Evolutionary conservation across 2,888 invertebrate species (phyloP).

Genomic region (Hermaeophaga mercurialis): DNA sequence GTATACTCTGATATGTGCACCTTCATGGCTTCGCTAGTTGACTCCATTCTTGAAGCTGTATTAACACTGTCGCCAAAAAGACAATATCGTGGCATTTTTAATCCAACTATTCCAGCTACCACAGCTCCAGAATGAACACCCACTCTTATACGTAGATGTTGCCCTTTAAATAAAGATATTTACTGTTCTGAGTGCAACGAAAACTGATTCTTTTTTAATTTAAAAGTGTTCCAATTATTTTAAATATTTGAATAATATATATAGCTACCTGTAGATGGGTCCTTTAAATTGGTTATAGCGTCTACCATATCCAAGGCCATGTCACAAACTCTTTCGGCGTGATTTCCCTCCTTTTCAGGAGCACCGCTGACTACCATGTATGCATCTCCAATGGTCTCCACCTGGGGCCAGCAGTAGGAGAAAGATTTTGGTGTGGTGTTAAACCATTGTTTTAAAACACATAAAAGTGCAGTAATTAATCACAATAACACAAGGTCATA

Average conservation of each 20-base stretch:
- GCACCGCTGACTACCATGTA: slow-evolving; percentile 98
- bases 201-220: too few species aligned
- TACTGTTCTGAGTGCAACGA: too few species aligned
- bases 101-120: slow-evolving; percentile 91
- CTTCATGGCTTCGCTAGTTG: slow-evolving; percentile 90
- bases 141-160: slow-evolving; percentile 81
- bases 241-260: too few species aligned
- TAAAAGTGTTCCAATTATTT: too few species aligned
- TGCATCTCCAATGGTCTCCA: slow-evolving; percentile 97
- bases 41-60: slow-evolving; percentile 92
- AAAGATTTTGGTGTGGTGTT: slow-evolving; percentile 33
- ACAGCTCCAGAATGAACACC: slow-evolving; percentile 92
- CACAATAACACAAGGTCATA: slow-evolving; percentile 9
- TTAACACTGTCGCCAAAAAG: slow-evolving; percentile 91
- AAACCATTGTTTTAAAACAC: slow-evolving; percentile 33
- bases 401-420: slow-evolving; percentile 61
- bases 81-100: slow-evolving; percentile 91
- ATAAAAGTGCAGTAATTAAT: slow-evolving; percentile 33
- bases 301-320: slow-evolving; percentile 98
- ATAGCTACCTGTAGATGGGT: slow-evolving; percentile 82
- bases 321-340: slow-evolving; percentile 90
- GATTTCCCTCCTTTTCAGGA: slow-evolving; percentile 86
- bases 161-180: too few species aligned
- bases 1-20: slow-evolving; percentile 94
- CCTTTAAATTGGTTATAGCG: slow-evolving; percentile 87